Evolutionary conservation across 2,888 invertebrate genomes (phyloP).

Genomic region (Epistrophe eligans): DNA sequence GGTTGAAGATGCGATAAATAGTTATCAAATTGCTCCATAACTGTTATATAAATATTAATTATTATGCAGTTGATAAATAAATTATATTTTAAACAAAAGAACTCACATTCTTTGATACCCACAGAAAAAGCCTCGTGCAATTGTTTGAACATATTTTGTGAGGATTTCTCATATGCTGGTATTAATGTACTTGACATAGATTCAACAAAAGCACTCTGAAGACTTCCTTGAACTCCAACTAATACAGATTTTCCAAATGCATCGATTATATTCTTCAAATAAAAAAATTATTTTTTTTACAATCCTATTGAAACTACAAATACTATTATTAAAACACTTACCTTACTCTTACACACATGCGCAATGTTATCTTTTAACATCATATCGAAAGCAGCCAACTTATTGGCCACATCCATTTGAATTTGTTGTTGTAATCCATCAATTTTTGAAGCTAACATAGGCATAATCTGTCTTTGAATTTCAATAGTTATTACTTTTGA

Average conservation of each 20-base stretch:
- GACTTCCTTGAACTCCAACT: slow-evolving; percentile 88
- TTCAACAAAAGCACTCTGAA: slow-evolving; percentile 91
- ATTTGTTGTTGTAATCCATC: slow-evolving; percentile 91
- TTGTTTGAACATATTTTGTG: slow-evolving; percentile 94
- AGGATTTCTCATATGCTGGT: slow-evolving; percentile 94
- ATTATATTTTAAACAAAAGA: slow-evolving; percentile 1
- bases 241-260: slow-evolving; percentile 89
- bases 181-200: slow-evolving; percentile 90
- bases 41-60: slow-evolving; percentile 78
- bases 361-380: slow-evolving; percentile 91
- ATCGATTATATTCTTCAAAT: slow-evolving; percentile 88
- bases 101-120: slow-evolving; percentile 94
- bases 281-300: slow-evolving; percentile 54
- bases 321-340: slow-evolving; percentile 80
- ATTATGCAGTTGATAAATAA: not conserved
- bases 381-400: slow-evolving; percentile 89
- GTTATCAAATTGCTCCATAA: slow-evolving; percentile 85
- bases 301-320: not conserved
- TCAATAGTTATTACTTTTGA: slow-evolving; percentile 86
- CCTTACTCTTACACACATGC: slow-evolving; percentile 92
- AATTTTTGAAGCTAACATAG: slow-evolving; percentile 87
- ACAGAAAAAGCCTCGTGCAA: slow-evolving; percentile 94
- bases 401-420: slow-evolving; percentile 89
- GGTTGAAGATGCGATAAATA: slow-evolving; percentile 84
- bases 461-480: slow-evolving; percentile 85